Percentiles rank a stretch among this genome's conserved stretches.
These are phyloP conservation scores for Tetramorium parvispinum DNA, from an alignment of 1,140 invertebrate species.

Conservation along the genomic window DNA sequence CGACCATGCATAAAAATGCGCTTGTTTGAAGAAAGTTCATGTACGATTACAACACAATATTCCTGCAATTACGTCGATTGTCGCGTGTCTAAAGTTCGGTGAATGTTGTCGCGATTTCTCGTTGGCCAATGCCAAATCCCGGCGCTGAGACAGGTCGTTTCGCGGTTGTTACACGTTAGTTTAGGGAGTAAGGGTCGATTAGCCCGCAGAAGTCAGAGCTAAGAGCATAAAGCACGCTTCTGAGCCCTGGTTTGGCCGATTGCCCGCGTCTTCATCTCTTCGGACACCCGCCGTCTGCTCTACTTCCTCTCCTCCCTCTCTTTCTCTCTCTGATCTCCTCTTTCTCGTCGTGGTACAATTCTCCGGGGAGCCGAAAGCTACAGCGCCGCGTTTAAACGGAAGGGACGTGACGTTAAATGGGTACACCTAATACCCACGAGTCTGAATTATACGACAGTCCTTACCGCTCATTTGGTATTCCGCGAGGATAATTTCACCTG, in stretches of 20 bases:
- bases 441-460: conserved; percentile 75
- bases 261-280: conserved; percentile 70
- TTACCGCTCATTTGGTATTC: conserved; percentile 77
- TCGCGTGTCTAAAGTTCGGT: background rate
- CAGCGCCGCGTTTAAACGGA: conserved; percentile 66
- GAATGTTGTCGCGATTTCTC: conserved; percentile 15
- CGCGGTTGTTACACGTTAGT: conserved; percentile 69
- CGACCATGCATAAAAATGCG: background rate
- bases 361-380: conserved; percentile 60
- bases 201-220: conserved; percentile 57
- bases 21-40: background rate
- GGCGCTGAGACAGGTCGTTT: conserved; percentile 37
- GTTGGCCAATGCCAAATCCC: background rate
- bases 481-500: conserved; percentile 74
- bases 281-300: background rate
- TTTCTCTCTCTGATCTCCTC: background rate
- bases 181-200: conserved; percentile 61
- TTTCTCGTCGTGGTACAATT: conserved; percentile 44
- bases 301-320: background rate
- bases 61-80: background rate
- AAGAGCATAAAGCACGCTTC: conserved; percentile 59
- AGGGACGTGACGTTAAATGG: conserved; percentile 75
- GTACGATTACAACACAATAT: no score
- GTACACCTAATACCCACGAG: conserved; percentile 74
- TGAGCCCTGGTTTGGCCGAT: conserved; percentile 69